These are phyloP conservation scores for Cryptocheilus praepositus DNA, from an alignment of 2,888 invertebrate genomes.

Conservation along the genomic window DNA sequence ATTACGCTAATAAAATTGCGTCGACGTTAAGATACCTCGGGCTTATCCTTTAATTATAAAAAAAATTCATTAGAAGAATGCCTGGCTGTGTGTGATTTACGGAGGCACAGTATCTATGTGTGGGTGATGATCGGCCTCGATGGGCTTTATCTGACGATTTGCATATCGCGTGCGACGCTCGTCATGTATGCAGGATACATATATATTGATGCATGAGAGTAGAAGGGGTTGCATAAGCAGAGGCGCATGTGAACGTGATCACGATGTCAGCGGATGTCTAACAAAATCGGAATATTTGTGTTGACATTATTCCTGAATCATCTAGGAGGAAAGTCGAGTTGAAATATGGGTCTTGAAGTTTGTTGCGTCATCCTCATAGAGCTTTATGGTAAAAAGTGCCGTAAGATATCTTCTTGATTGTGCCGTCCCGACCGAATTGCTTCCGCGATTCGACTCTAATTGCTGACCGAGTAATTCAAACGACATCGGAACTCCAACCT, in stretches of 20 bases:
- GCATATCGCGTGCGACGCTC: slow-evolving; percentile 63
- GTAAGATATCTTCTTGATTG: too few relatives aligned
- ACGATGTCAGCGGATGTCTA: too few relatives aligned
- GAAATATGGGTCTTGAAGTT: too few relatives aligned
- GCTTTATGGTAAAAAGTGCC: too few relatives aligned
- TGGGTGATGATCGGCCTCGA: slow-evolving; percentile 36
- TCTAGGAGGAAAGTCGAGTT: too few relatives aligned
- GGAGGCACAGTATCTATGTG: slow-evolving; percentile 11
- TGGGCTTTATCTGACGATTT: slow-evolving; percentile 59
- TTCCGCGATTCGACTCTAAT: too few relatives aligned
- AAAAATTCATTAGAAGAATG: slow-evolving; percentile 49
- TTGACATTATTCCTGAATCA: not conserved
- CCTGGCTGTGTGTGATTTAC: slow-evolving; percentile 56
- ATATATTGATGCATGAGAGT: slow-evolving; percentile 4
- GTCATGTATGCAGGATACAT: not conserved
- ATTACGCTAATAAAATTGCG: slow-evolving; percentile 16
- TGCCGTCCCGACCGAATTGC: too few relatives aligned
- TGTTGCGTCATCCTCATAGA: too few relatives aligned
- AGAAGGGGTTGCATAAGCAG: slow-evolving; percentile 23
- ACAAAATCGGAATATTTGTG: slow-evolving; percentile 2
- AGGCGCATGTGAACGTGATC: slow-evolving; percentile 22
- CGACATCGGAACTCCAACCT: too few relatives aligned
- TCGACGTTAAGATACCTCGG: slow-evolving; percentile 32
- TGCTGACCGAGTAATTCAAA: too few relatives aligned
- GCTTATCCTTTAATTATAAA: slow-evolving; percentile 52